Conservation (phyloP, 2,113 vertebrate genomes). For the Psophia crepitans region DNA sequence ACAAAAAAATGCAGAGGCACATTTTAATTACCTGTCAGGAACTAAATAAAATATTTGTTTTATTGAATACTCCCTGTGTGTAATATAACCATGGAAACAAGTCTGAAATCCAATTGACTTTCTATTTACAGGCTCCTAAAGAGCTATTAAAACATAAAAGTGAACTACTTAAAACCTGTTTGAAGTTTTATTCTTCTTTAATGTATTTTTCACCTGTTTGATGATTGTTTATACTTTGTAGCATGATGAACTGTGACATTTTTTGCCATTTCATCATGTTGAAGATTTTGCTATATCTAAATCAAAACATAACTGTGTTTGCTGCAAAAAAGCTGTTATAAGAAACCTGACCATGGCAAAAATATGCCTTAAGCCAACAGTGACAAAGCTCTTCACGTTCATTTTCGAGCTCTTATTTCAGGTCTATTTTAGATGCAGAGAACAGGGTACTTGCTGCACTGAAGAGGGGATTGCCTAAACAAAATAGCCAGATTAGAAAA, state of each 20-base stretch:
- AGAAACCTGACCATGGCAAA: neutral
- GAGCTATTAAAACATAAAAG: conserved; percentile 68
- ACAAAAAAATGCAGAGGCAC: conserved; percentile 64
- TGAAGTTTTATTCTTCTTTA: conserved; percentile 69
- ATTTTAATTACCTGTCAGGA: conserved; percentile 81
- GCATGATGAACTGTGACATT: conserved; percentile 57
- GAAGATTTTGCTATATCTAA: conserved; percentile 37
- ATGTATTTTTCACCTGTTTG: conserved; percentile 63
- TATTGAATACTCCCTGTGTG: conserved; percentile 77
- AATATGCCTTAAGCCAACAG: neutral
- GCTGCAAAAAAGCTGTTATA: neutral
- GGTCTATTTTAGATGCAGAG: neutral
- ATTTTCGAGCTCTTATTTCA: neutral
- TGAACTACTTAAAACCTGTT: conserved; percentile 62
- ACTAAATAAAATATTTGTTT: conserved; percentile 81
- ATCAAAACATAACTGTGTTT: conserved; percentile 2
- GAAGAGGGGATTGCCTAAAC: neutral
- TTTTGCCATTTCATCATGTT: conserved; percentile 16
- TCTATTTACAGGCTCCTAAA: conserved; percentile 76
- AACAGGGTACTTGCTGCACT: neutral
- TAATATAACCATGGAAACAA: conserved; percentile 76
- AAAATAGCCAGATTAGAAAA: neutral
- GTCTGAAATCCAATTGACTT: conserved; percentile 72
- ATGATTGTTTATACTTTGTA: conserved; percentile 55
- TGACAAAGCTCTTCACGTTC: neutral